These are phyloP conservation scores for Dromius quadrimaculatus DNA, from an alignment of 2,888 invertebrate species.

Conservation along the genomic window DNA sequence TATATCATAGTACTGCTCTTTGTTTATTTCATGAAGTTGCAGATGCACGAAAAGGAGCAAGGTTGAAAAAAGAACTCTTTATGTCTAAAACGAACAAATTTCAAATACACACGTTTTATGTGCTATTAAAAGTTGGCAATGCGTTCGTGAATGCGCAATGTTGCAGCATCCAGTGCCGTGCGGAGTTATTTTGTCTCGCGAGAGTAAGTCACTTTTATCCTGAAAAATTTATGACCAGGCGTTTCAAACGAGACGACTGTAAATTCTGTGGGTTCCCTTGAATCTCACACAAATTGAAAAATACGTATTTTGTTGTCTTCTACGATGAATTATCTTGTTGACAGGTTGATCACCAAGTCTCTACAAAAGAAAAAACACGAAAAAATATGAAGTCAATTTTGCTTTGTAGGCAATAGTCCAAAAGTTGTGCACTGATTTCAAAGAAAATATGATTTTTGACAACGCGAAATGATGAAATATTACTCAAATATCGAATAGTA, in stretches of 20 bases:
- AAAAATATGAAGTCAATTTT: no score
- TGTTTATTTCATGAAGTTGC: conserved; percentile 27
- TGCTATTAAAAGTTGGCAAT: conserved; percentile 33
- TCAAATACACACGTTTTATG: conserved; percentile 22
- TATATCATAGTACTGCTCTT: conserved; percentile 18
- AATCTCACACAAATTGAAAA: conserved; percentile 33
- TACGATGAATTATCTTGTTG: background rate
- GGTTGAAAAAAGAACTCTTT: background rate
- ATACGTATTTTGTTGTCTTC: conserved; percentile 12
- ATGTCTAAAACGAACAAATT: conserved; percentile 24
- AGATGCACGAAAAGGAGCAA: conserved; percentile 6
- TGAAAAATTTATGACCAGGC: conserved; percentile 18
- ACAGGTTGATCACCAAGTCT: background rate
- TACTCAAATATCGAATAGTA: no score
- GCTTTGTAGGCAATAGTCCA: no score
- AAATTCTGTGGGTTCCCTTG: conserved; percentile 17
- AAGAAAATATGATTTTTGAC: no score
- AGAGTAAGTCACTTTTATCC: conserved; percentile 34
- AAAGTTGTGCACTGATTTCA: no score
- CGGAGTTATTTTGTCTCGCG: conserved; percentile 15
- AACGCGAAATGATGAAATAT: no score
- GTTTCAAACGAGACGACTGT: conserved; percentile 18
- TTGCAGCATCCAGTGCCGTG: conserved; percentile 11
- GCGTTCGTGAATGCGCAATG: conserved; percentile 28
- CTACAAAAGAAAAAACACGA: no score